phyloP scores from a whole-genome alignment of 2,888 invertebrate genomes.

The Eristalinus aeneus region DNA sequence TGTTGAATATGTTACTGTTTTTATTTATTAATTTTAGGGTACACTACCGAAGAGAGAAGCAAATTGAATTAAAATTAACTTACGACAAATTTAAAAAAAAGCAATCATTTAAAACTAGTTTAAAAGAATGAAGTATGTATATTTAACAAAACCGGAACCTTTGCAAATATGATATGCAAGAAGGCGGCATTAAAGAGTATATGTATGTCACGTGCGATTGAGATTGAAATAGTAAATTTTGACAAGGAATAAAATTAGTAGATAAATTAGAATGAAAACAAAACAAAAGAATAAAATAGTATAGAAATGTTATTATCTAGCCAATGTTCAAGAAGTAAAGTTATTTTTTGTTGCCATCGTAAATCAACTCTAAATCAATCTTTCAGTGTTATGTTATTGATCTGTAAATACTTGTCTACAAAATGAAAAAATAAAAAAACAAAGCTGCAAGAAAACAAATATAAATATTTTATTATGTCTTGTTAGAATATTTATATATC shows the following conservation, averaged over 20 bases:
- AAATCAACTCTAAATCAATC: background rate
- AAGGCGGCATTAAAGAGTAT: constrained; percentile 5
- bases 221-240: constrained; percentile 42
- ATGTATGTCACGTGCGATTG: background rate
- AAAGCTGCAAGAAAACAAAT: constrained; percentile 33
- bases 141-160: background rate
- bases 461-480: constrained; percentile 62
- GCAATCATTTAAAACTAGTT: constrained; percentile 71
- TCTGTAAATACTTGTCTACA: constrained; percentile 57
- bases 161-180: background rate
- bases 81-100: constrained; percentile 68
- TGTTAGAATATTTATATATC: constrained; percentile 63
- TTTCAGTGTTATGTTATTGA: constrained; percentile 9
- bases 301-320: constrained; percentile 40
- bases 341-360: constrained; percentile 38
- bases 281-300: constrained; percentile 13
- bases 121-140: constrained; percentile 31
- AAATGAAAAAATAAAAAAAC: constrained; percentile 5
- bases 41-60: constrained; percentile 4
- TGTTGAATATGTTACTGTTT: constrained; percentile 44
- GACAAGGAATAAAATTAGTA: constrained; percentile 56
- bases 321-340: constrained; percentile 25
- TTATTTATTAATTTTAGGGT: constrained; percentile 15
- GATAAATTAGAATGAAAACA: constrained; percentile 17
- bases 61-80: constrained; percentile 46